Evolutionary conservation across 2,797 vertebrate genomes (phyloP), one percentile per base, ranked within the genome.

Genomic region (Danio aesculapii): DNA sequence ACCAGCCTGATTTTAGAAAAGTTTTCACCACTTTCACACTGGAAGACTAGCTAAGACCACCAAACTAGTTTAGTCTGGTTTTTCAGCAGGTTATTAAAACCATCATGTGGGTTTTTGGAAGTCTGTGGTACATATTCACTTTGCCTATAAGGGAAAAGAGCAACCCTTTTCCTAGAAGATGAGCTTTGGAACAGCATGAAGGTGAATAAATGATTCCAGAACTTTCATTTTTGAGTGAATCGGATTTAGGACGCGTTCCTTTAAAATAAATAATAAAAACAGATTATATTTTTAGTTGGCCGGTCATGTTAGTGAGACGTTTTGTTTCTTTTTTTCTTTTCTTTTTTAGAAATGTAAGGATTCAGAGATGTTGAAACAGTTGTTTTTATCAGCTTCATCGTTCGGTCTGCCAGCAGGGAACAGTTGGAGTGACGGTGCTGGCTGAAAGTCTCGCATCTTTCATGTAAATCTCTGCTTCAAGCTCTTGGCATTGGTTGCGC

Each of bases 401-500:
- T 64, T 64, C 41, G 11, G 47, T 82, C 64, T 69, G 13, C 39
- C 30, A 64, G 64, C 30, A 6, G 68, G 67, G 63, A 44, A 61
- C 58, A 62, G 68, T 82, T 70, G 62, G 44, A 44, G 59, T 72
- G 19, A 75, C 19, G 61, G 80, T 81, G 55, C 73, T 68, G 75
- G 78, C 71, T 79, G 49, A 79, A 79, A 30, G n/a, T 49, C 41
- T 77, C 46, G 10, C 66, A 5, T 39, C 17, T 79, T 61, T 86
- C 64, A 10, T 76, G 57, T 58, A 50, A n/a, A 77, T 81, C 52
- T 47, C 72, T 82, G 78, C 75, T 82, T 73, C 81, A 84, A 77
- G 30, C 75, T 71, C 66, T 73, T 69, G 82, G 72, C 75, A 66
- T 82, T 77, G 82, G 77, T 85, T 67, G 73, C 77, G 82, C 81